Base-by-base conservation (phyloP, 2,888 invertebrate species). In the Trichogramma dendrolimi region DNA sequence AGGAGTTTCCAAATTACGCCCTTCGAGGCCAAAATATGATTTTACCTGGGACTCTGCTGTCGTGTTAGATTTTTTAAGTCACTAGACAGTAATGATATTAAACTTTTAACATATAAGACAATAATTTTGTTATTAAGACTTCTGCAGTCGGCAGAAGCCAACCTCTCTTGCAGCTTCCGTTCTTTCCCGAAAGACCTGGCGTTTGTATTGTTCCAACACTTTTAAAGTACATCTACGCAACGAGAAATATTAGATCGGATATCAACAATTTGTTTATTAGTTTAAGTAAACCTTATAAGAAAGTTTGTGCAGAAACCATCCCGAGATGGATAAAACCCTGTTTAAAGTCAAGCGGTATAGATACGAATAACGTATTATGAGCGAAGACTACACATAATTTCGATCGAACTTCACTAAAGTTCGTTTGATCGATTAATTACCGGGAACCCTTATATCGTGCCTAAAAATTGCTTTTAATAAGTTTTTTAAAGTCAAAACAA, bases 31-130 rank as follows among this genome's bases (percentile, higher is more conserved):
- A 10, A 67, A 66, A 48, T 68, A 67, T 47, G 4, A 50, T 49
- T 48, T 54, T 4, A 66, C 62, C 4, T 66, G 68, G 68, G 67
- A 67, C 47, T 51, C 55, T 4, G 14, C 55, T 5, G 43, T 64
- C 4, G 68, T 66, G 6, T 54, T 68, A 56, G 47, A 62, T 27
- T 63, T 27, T 27, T 27, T 3, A 27, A 27, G 27, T 27, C 27
- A 27, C 27, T 27, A 27, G 27, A 27, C 27, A 27, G 27, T 27
- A 27, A 27, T 27, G 27, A 27, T 27, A 27, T 27, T 27, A 27
- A 27, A 3, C 27, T 27, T 27, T 27, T 27, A 27, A 27, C 27
- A 27, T 27, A 27, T 27, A 27, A 27, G 27, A 27, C 27, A 27
- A 27, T 27, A 27, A 27, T 27, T 27, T 27, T 27, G 27, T 14